Evolutionary conservation across 2,113 vertebrate species (phyloP), one percentile per base, ranked within the genome.

Genomic region (Symphodus melops): DNA sequence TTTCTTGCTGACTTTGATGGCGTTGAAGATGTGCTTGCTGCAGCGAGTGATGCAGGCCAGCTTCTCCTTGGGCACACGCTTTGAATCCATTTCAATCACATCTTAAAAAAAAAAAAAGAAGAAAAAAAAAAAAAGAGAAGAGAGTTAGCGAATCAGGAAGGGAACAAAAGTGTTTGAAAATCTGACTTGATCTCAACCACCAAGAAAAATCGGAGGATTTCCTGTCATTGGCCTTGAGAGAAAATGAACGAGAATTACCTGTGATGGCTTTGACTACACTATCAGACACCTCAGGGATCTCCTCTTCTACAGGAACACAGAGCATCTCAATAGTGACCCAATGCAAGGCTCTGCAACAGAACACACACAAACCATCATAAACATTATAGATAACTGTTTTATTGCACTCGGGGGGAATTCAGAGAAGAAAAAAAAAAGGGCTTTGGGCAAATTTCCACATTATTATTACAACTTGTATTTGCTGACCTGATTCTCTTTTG

Each of bases 311-410:
- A 49, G 98, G 98, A 80, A 96, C 98, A 85, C 97, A 96, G 41
- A 99, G 93, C 97, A 99, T 99, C 77, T 96, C 95, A 51, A 96
- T 94, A 20, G 97, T 98, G 10, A 99, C 98, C 98, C 98, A 99
- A 80, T 98, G 97, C 83, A 99, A 81, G 57, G 95, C 94, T 89
- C 97, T 99, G 78, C 23, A 69, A 84, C 10, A 76, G 59, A 16
- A 64, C 9, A 53, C 46, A 25, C 33, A 1, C 36, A 2, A 58
- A 20, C 12, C 42, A 42, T 33, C 28, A 2, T 28, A 5, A 9
- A 41, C 20, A 8, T 9, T 3, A 2, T 36, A n/a, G n/a, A n/a
- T n/a, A n/a, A n/a, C n/a, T n/a, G 19, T 55, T 60, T 61, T 20
- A 4, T 44, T 56, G 9, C 14, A 10, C 62, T 53, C 5, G 56